A percentile compares a stretch with the other conserved stretches of the same genome.
Evolutionary conservation across 37 sponge, comb jelly and placozoan species (phyloP).

Genomic region (Aplysina aerophoba): DNA sequence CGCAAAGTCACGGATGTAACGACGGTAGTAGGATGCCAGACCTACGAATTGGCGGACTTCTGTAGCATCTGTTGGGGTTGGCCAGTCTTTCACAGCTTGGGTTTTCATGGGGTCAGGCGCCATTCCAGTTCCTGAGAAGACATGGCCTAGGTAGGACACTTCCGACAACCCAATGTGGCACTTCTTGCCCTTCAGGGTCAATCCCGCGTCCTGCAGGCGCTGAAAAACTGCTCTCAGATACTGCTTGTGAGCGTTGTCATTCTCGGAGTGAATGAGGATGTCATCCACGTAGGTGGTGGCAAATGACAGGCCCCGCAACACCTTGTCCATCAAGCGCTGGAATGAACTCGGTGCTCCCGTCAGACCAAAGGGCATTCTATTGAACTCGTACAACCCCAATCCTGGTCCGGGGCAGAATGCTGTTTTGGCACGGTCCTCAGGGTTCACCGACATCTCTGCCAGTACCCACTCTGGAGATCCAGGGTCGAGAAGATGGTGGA

Average conservation of each 20-base stretch:
- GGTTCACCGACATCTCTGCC: conserved; percentile 65
- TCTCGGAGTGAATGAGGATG: conserved; percentile 20
- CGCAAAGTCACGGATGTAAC: not conserved
- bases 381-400: conserved; percentile 28
- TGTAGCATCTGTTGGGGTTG: not conserved
- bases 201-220: not conserved
- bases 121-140: not conserved
- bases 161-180: conserved; percentile 15
- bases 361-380: conserved; percentile 37
- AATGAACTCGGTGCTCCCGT: conserved; percentile 24
- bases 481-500: conserved; percentile 53
- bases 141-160: conserved; percentile 14
- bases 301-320: conserved; percentile 16
- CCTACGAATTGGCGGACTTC: not conserved
- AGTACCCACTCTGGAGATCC: conserved; percentile 68
- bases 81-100: not conserved
- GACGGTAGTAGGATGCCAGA: conserved; percentile 21
- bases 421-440: conserved; percentile 52
- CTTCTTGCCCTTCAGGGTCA: conserved; percentile 27
- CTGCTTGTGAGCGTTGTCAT: not conserved
- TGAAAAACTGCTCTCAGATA: conserved; percentile 32
- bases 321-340: conserved; percentile 32
- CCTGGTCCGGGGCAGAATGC: conserved; percentile 51
- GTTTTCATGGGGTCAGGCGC: not conserved
- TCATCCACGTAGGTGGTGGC: conserved; percentile 33